Base-by-base conservation (phyloP, 1,140 invertebrate species). In the Trigoniulus corallinus region DNA sequence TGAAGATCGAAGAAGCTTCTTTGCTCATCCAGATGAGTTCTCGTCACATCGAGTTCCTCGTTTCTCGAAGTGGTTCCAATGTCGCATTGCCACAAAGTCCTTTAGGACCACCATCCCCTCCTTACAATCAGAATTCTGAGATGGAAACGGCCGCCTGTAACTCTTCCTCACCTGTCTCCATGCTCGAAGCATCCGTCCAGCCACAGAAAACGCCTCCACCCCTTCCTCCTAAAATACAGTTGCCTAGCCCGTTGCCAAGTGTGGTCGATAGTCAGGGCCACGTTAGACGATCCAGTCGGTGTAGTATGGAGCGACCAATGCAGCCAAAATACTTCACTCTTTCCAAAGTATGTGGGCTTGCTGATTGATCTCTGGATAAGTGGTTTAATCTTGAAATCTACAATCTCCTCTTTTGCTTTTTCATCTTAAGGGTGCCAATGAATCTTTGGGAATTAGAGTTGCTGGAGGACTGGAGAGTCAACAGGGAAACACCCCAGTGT, bases 381-480 rank as follows among this genome's bases (percentile, higher is more conserved):
- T 48, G 45, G n/a, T n/a, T n/a, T n/a, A n/a, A n/a, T n/a, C n/a
- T n/a, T n/a, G n/a, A n/a, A n/a, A n/a, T n/a, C n/a, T n/a, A n/a
- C n/a, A n/a, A n/a, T n/a, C n/a, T n/a, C 7, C 29, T 7, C 7
- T 7, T 7, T 34, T 7, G 7, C 7, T 34, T 34, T 7, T 44
- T 44, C 42, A 24, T 18, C 4, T 18, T 44, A 44, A 44, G 18
- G 42, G 42, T 10, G 15, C 57, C 0, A 48, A 55, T 43, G 71
- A 74, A 59, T 66, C 60, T 20, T 56, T 74, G 37, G 72, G 72
- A n/a, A 67, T 74, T 58, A 64, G 71, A 53, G 68, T 74, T 43
- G 69, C 69, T 29, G 72, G 72, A 21, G 72, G 72, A 0, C 43
- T 72, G 15, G 59, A 59, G 41, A 70, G 67, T 54, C 68, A 66